Percentiles rank a stretch among this genome's conserved stretches.
phyloP scores from a whole-genome alignment of 2,888 invertebrate genomes.

The Leucophora obtusa region DNA sequence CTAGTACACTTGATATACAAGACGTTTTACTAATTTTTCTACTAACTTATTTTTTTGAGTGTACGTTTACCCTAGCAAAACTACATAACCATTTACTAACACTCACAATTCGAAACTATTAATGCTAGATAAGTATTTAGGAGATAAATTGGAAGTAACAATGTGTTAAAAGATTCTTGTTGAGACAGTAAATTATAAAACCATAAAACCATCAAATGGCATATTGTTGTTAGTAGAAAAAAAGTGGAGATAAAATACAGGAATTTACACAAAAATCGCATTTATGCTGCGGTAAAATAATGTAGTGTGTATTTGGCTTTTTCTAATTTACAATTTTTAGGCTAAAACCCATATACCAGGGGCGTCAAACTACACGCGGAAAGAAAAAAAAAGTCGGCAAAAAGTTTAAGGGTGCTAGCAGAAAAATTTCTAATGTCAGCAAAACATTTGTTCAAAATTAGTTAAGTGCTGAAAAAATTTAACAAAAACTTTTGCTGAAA shows the following conservation, averaged over 20 bases:
- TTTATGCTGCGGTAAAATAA: background rate
- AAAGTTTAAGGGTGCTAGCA: no score
- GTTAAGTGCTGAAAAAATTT: no score
- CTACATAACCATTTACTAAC: background rate
- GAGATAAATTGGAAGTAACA: slow-evolving; percentile 44
- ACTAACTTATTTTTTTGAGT: no score
- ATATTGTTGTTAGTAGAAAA: background rate
- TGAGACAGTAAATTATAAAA: slow-evolving; percentile 49
- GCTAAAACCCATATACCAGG: no score
- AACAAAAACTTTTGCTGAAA: no score
- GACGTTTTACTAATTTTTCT: no score
- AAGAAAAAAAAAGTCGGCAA: no score
- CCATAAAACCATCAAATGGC: slow-evolving; percentile 21
- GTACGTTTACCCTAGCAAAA: slow-evolving; percentile 9
- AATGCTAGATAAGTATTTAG: slow-evolving; percentile 35
- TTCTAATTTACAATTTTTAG: no score
- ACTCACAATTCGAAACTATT: slow-evolving; percentile 17
- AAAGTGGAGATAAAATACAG: background rate
- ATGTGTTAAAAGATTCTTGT: slow-evolving; percentile 38
- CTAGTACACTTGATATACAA: no score
- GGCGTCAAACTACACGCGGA: no score
- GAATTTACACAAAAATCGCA: slow-evolving; percentile 1
- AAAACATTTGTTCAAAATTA: no score
- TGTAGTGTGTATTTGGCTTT: background rate
- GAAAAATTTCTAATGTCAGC: no score